Evolutionary conservation across 2,797 vertebrate species (phyloP).

Genomic region (Bovichtus variegatus): DNA sequence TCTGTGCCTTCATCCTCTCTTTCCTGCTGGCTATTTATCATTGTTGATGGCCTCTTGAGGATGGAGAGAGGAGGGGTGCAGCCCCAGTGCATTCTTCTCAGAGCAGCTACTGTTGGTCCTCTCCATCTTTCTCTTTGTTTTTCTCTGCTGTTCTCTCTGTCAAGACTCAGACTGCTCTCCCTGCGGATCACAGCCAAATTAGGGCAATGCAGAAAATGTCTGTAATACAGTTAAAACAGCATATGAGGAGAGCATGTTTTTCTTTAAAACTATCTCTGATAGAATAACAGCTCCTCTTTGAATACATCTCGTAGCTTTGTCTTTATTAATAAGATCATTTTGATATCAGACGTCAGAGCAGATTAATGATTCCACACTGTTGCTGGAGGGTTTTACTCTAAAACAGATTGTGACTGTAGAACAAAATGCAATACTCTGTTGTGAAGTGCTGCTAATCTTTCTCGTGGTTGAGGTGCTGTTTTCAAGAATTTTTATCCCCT

Average conservation of each 20-base stretch:
- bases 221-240: slow-evolving; percentile 11
- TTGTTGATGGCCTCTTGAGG: slow-evolving; percentile 53
- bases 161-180: slow-evolving; percentile 30
- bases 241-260: neutral
- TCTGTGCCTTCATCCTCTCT: slow-evolving; percentile 39
- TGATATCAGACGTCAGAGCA: neutral
- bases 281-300: neutral
- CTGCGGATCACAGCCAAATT: slow-evolving; percentile 41
- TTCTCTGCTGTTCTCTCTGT: slow-evolving; percentile 11
- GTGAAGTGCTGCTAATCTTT: neutral
- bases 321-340: slow-evolving; percentile 10
- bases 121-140: slow-evolving; percentile 50
- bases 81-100: slow-evolving; percentile 34
- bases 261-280: slow-evolving; percentile 35
- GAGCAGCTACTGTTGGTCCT: slow-evolving; percentile 21
- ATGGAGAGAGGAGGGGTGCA: slow-evolving; percentile 11
- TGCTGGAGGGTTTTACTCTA: neutral
- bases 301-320: neutral
- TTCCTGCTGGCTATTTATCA: slow-evolving; percentile 67
- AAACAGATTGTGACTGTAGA: neutral
- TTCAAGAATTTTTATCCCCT: no score
- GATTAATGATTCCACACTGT: neutral
- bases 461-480: no score
- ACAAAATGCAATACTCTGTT: neutral
- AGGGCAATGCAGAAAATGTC: slow-evolving; percentile 43